Evolutionary conservation across 2,113 vertebrate species (phyloP).

Genomic region (Brachyistius frenatus): DNA sequence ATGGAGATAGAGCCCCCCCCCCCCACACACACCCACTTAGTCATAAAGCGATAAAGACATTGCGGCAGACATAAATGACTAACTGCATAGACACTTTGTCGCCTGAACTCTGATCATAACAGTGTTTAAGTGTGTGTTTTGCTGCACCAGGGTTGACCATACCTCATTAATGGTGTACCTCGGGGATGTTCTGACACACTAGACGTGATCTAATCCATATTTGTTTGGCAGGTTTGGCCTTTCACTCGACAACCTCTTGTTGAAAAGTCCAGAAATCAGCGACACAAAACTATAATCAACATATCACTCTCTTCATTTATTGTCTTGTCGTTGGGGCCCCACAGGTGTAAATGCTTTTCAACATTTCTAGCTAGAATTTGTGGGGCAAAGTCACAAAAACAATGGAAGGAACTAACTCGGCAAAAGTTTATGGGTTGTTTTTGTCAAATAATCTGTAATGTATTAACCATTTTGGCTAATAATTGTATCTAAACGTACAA

Average conservation of each 20-base stretch:
- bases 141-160: conserved; percentile 49
- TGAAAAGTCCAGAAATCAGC: background rate
- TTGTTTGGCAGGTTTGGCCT: conserved; percentile 8
- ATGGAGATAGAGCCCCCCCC: too few relatives aligned
- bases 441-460: background rate
- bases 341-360: background rate
- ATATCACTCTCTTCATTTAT: conserved; percentile 1
- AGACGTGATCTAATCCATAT: conserved; percentile 49
- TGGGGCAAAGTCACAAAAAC: background rate
- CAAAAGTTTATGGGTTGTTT: too few relatives aligned
- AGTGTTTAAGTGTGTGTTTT: conserved; percentile 20
- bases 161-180: conserved; percentile 47
- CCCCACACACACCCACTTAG: background rate
- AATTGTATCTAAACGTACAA: background rate
- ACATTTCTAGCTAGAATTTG: background rate
- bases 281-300: conserved; percentile 17
- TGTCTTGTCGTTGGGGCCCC: background rate
- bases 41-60: conserved; percentile 44
- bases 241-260: background rate
- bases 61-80: conserved; percentile 30
- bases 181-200: conserved; percentile 13
- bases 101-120: conserved; percentile 16
- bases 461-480: too few relatives aligned
- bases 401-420: too few relatives aligned
- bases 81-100: conserved; percentile 20